Base-by-base conservation (phyloP, 2,888 invertebrate species). In the Pardosa pseudoannulata region DNA sequence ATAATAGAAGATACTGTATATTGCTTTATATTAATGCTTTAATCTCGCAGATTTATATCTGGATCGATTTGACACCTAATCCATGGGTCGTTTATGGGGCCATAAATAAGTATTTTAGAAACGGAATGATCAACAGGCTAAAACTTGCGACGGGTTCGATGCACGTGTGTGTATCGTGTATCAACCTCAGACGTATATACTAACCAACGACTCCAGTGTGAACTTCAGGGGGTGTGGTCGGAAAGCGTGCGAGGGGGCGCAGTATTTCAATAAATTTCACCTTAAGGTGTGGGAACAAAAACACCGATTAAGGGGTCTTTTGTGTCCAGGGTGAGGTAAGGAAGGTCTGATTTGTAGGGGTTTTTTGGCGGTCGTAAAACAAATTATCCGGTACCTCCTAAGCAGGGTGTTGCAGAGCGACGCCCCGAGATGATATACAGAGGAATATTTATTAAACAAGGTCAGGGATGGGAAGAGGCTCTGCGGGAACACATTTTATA, bases 271-370 rank as follows among this genome's bases (percentile, higher is more conserved):
- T 56, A 56, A 56, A 56, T 56, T 23, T 56, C 19, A 23, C 23
- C 56, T 23, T 23, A 56, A n/a, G 56, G 56, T 23, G 56, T 56
- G 56, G n/a, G 56, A 23, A 56, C n/a, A 56, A 23, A 56, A 56
- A 23, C 56, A 56, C 56, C 19, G 56, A 56, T 56, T 56, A 56
- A 56, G 56, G 56, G 56, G 56, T 56, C 56, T 56, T 23, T 56
- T 56, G 56, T 56, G 56, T 56, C 56, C 3, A 19, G 6, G 19
- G 56, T 56, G 23, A 23, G 23, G 56, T 23, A 23, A 56, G 16
- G 23, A 23, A 36, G 3, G 41, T 16, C 23, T 23, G 56, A 56
- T 56, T 56, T 56, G 23, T 23, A 56, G 23, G 56, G 16, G 5
- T 56, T 56, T 19, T 19, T n/a, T n/a, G n/a, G 19, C 5, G 23